These are phyloP conservation scores for Acanthococcus lagerstroemiae DNA, from an alignment of 2,888 invertebrate genomes.

Conservation along the genomic window DNA sequence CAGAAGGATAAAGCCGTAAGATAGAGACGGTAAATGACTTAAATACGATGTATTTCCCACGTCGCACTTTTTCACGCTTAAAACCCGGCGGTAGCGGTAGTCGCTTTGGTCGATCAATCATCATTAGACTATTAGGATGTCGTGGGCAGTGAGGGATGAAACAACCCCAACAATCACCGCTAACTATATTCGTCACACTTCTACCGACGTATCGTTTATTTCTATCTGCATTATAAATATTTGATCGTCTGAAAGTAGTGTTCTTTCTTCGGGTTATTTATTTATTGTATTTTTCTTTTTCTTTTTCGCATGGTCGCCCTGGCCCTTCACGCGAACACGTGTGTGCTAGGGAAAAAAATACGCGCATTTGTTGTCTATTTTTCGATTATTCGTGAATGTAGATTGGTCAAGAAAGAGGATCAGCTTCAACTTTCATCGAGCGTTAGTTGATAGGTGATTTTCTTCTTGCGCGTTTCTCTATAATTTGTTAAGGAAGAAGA, in stretches of 20 bases:
- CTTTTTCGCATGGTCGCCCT: too few species aligned
- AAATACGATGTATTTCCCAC: conserved; percentile 24
- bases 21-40: conserved; percentile 20
- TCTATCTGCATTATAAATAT: conserved; percentile 18
- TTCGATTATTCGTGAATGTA: too few species aligned
- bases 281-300: too few species aligned
- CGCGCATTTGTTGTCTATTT: too few species aligned
- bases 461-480: too few species aligned
- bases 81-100: conserved; percentile 9
- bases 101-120: conserved; percentile 26
- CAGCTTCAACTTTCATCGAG: too few species aligned
- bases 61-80: conserved; percentile 13
- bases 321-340: too few species aligned
- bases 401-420: too few species aligned
- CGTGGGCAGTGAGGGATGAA: conserved; percentile 25
- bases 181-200: conserved; percentile 27
- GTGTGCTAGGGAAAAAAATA: too few species aligned
- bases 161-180: conserved; percentile 25
- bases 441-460: too few species aligned
- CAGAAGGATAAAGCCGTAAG: conserved; percentile 16
- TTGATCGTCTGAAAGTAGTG: conserved; percentile 8
- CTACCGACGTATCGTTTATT: conserved; percentile 21
- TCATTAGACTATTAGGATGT: conserved; percentile 27
- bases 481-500: too few species aligned
- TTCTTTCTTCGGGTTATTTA: background rate